Evolutionary conservation across 2,113 vertebrate genomes (phyloP), one percentile per base, ranked within the genome.

Genomic region (Chloropsis cyanopogon): DNA sequence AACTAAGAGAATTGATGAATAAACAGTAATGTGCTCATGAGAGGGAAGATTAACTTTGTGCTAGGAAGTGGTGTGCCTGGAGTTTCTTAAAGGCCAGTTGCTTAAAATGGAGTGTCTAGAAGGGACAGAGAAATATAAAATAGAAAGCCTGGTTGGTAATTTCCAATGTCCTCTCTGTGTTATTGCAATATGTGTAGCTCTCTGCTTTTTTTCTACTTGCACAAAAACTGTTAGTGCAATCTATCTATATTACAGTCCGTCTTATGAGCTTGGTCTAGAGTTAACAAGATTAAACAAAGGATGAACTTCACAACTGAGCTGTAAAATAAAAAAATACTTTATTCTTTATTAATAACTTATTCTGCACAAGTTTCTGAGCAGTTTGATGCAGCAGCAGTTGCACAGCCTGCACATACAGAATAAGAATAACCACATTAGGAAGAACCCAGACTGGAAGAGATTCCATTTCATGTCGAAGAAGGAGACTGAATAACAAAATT

Each of bases 391-490:
- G 79, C 37, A 73, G 61, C 64, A 49, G 61, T 69, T 85, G 49
- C 49, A 46, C n/a, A 86, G 17, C 6, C 2, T 76, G 44, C 29
- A 31, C 10, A 20, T 60, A 31, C 7, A 60, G 47, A 71, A 63
- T 39, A 77, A 49, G 28, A 60, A 44, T 24, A 72, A 71, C 57
- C 31, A 24, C 53, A 70, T 90, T 26, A 82, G 68, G 53, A 82
- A 65, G 59, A 91, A 60, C 59, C 70, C 42, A 86, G 79, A n/a
- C 66, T 92, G 78, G 46, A 73, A 89, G 53, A 87, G 64, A 46
- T 85, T 93, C 85, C 42, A 20, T 91, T 91, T 94, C 11, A 16
- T 60, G 71, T 87, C 81, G 88, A 95, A 80, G 73, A 86, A 87
- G 31, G 83, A 93, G 76, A 50, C 82, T 70, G 82, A 83, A 88